phyloP scores from a whole-genome alignment of 92 coral and sea anemone genomes.

The Umimayanthus kanabou region DNA sequence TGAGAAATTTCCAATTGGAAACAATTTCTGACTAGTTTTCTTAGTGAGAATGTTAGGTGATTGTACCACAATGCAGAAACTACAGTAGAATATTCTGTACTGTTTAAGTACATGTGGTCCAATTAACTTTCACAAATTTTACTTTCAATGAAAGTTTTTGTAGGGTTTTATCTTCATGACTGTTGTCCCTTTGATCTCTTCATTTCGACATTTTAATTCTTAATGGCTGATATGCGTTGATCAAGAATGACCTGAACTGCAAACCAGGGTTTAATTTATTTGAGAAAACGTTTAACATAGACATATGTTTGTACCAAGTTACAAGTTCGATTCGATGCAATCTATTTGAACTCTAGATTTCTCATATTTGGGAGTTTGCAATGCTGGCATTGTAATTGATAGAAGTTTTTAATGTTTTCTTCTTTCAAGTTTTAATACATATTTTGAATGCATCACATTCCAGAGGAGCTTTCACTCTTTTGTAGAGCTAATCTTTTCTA shows the following conservation, averaged over 20 bases:
- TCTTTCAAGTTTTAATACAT: neutral
- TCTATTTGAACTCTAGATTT: neutral
- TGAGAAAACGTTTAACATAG: neutral
- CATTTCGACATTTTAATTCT: neutral
- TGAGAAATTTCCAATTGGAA: neutral
- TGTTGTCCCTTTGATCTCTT: neutral
- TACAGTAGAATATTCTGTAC: neutral
- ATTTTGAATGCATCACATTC: neutral
- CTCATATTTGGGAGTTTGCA: neutral
- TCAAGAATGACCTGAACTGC: neutral
- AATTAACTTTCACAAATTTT: neutral
- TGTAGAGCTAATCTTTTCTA: neutral
- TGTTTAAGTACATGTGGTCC: neutral
- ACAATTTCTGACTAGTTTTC: neutral
- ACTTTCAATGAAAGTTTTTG: slow-evolving; percentile 11
- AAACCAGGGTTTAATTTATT: neutral
- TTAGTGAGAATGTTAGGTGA: neutral
- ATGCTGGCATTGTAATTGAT: slow-evolving; percentile 35
- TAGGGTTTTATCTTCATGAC: neutral
- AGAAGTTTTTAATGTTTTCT: neutral
- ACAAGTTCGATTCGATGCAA: neutral
- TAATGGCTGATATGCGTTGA: neutral
- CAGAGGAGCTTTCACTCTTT: neutral
- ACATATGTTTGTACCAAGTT: neutral
- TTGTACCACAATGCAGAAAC: neutral